These are phyloP conservation scores for Cnemophilus loriae DNA, from an alignment of 2,113 vertebrate species.

Conservation along the genomic window DNA sequence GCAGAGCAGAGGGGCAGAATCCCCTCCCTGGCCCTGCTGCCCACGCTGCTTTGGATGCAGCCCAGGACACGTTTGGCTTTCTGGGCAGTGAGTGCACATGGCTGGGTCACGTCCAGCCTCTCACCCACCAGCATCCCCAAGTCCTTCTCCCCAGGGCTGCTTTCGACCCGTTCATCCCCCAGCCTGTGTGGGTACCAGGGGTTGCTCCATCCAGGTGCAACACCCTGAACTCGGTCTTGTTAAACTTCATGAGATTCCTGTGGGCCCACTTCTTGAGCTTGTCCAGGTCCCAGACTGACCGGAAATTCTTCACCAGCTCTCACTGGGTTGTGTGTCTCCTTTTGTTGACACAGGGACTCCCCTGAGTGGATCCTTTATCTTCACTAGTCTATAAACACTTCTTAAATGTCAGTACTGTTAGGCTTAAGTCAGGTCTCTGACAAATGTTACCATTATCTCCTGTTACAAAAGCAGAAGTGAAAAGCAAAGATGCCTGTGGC, in stretches of 20 bases:
- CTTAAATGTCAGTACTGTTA: background rate
- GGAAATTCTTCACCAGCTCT: background rate
- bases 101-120: background rate
- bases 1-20: background rate
- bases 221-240: background rate
- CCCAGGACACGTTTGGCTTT: background rate
- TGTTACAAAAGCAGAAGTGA: background rate
- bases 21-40: too few species aligned
- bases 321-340: background rate
- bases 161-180: background rate
- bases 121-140: background rate
- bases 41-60: too few species aligned
- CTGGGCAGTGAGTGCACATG: background rate
- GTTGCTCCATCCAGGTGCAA: background rate
- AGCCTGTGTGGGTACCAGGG: background rate
- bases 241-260: background rate
- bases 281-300: background rate
- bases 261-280: rapidly evolving
- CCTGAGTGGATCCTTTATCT: background rate
- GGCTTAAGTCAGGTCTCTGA: background rate
- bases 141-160: background rate
- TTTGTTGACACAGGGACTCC: background rate
- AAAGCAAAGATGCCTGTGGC: background rate
- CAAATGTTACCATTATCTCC: background rate
- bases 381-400: background rate